phyloP scores from a whole-genome alignment of 2,113 vertebrate genomes.

The Cathartes aura region DNA sequence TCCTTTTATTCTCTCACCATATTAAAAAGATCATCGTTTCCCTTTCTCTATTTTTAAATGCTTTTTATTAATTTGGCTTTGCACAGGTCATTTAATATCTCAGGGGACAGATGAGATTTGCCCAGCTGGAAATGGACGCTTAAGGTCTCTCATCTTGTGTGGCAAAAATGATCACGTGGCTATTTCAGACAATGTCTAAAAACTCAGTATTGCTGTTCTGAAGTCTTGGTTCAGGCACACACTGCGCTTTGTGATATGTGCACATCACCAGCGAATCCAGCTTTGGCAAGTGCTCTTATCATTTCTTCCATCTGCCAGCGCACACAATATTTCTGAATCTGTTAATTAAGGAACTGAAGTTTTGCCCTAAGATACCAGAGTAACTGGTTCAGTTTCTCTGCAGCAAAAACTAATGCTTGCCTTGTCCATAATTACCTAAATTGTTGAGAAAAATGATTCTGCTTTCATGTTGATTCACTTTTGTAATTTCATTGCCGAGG shows the following conservation, averaged over 20 bases:
- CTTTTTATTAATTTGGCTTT: conserved; percentile 1
- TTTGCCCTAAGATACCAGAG: conserved; percentile 45
- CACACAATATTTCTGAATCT: conserved; percentile 24
- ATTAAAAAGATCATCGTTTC: not conserved
- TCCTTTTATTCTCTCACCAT: not conserved
- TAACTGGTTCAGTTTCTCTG: conserved; percentile 11
- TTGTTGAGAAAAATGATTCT: conserved; percentile 17
- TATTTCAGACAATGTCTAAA: not conserved
- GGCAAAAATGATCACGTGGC: not conserved
- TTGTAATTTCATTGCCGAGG: conserved; percentile 25
- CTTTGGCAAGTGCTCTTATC: not conserved
- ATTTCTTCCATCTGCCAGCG: not conserved
- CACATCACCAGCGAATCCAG: not conserved
- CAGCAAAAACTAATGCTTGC: not conserved
- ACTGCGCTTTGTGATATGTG: not conserved
- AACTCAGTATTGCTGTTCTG: not conserved
- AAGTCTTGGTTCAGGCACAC: conserved; percentile 16
- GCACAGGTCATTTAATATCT: not conserved
- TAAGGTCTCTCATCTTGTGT: not conserved
- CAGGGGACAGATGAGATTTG: not conserved
- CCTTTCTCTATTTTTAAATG: not conserved
- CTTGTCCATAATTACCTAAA: conserved; percentile 57
- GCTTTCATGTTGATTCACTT: conserved; percentile 63
- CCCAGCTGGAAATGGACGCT: not conserved
- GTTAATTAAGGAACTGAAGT: conserved; percentile 54